Conservation (phyloP, 1,140 invertebrate genomes). For the Akabosia matsudoensis region DNA sequence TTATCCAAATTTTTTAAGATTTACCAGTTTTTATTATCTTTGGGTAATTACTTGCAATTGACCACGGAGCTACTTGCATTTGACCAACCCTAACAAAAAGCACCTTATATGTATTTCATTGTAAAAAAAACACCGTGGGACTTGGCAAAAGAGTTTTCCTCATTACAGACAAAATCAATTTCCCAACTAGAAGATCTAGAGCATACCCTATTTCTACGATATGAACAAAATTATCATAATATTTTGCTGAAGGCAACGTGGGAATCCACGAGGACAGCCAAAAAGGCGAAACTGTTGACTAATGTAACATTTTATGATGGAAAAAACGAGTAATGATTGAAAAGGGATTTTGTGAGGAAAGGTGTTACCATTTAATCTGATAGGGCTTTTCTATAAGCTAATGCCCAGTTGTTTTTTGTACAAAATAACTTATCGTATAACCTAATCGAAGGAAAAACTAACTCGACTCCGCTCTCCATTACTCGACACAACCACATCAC, state of each 20-base stretch:
- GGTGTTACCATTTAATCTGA: background rate
- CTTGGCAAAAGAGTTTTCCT: background rate
- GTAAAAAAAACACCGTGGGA: background rate
- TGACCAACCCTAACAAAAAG: background rate
- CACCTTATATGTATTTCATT: background rate
- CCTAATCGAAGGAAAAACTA: too few species aligned
- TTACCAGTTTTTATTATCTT: too few species aligned
- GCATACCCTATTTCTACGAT: background rate
- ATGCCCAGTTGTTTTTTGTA: background rate
- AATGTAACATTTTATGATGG: background rate
- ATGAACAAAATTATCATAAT: background rate
- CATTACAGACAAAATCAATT: background rate
- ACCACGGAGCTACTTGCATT: background rate
- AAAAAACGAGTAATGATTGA: background rate
- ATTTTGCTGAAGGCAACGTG: background rate
- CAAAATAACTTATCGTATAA: too few species aligned
- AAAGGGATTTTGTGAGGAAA: background rate
- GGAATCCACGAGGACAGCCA: background rate
- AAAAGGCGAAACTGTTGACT: background rate
- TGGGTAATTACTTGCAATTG: too few species aligned
- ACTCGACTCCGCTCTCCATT: background rate
- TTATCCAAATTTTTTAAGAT: too few species aligned
- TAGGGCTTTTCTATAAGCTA: background rate
- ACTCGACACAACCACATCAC: background rate
- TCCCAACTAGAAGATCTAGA: background rate